Conservation (phyloP, 2,888 invertebrate genomes). For the Ochropleura leucogaster region DNA sequence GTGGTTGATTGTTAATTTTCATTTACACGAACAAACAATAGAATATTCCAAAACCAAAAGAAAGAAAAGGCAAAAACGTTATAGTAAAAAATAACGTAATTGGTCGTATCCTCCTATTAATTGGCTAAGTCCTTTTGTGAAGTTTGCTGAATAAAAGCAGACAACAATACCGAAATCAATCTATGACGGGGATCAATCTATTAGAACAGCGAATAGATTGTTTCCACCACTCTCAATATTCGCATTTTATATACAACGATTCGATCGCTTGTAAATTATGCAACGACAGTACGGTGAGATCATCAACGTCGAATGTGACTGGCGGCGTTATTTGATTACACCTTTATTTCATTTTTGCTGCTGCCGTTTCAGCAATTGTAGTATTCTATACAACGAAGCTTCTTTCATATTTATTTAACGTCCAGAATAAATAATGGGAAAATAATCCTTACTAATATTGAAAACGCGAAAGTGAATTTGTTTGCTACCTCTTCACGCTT, state of each 20-base stretch:
- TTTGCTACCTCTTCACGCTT: no score
- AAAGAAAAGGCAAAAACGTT: neutral
- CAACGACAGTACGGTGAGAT: conserved; percentile 27
- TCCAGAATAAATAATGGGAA: neutral
- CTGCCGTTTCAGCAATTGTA: conserved; percentile 32
- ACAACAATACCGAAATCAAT: neutral
- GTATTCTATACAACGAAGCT: conserved; percentile 1
- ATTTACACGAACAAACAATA: neutral
- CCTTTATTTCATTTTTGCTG: conserved; percentile 19
- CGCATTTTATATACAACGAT: conserved; percentile 7
- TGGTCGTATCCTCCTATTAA: neutral
- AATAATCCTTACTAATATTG: no score
- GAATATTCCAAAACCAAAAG: neutral
- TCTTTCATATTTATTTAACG: conserved; percentile 7
- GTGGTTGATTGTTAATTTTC: conserved; percentile 4
- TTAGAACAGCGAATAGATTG: neutral
- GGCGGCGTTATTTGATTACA: conserved; percentile 30
- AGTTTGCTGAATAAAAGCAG: neutral
- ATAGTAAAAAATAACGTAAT: neutral
- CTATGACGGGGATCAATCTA: no score
- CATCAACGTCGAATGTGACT: conserved; percentile 17
- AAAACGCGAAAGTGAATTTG: no score
- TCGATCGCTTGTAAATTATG: conserved; percentile 28
- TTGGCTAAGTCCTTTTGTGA: neutral
- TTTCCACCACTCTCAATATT: conserved; percentile 5